Base-by-base conservation (phyloP, 2,113 vertebrate genomes). In the Semicossyphus pulcher region DNA sequence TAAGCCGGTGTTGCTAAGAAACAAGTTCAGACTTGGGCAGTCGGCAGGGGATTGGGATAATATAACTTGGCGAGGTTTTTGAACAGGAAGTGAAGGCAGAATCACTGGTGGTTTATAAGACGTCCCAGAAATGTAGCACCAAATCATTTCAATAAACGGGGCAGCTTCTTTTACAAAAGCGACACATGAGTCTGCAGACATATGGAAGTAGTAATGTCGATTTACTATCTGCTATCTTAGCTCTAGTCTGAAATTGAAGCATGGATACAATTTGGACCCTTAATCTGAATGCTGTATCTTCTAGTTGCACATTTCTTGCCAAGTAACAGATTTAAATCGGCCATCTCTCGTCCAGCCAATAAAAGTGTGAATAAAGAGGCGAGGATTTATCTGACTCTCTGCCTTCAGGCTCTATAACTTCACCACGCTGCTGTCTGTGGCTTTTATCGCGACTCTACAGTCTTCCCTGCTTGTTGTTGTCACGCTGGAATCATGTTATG, bases 351-450 rank as follows among this genome's bases (percentile, higher is more conserved):
- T 5, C 48, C 15, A 54, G 70, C 71, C 71, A 62, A 16, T 18
- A 1, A 32, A 63, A 39, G 59, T 61, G 71, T 54, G 37, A 72
- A 36, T 36, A 36, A 11, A 72, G 31, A 58, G 16, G 20, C 14
- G 8, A n/a, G n/a, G n/a, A n/a, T n/a, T n/a, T n/a, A n/a, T n/a
- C n/a, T n/a, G n/a, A n/a, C n/a, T n/a, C n/a, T n/a, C n/a, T n/a
- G n/a, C n/a, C 29, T 26, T 21, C 18, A 39, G 10, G 20, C 9
- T 7, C n/a, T 36, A 10, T 7, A 10, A 16, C 10, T 31, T 6
- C 1, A 52, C 34, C 67, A 60, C 75, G 66, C 77, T 88, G 86
- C 71, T 79, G 73, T 71, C 36, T 85, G 84, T 82, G 54, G 83
- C 83, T 84, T 80, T 44, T 69, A 51, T 9, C 21, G 59, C 28